Evolutionary conservation across 2,888 invertebrate species (phyloP).

Genomic region (Priocnemis perturbator): DNA sequence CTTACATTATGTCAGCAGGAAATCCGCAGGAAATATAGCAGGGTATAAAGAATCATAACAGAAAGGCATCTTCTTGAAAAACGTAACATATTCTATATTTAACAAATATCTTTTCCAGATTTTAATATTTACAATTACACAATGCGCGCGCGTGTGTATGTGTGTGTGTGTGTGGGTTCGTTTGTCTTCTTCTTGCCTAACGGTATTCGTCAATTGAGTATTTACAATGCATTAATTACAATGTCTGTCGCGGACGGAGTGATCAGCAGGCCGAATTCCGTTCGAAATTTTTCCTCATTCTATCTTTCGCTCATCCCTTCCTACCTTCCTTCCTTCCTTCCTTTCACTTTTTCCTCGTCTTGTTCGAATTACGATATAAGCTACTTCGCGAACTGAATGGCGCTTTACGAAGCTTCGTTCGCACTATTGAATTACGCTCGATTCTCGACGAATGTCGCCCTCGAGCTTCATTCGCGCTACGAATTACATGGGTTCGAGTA

Average conservation of each 20-base stretch:
- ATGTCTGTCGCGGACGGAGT: conserved; percentile 60
- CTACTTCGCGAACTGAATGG: conserved; percentile 5
- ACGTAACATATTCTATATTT: conserved; percentile 69
- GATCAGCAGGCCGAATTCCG: conserved; percentile 64
- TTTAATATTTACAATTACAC: conserved; percentile 58
- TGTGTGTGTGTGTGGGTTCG: background rate
- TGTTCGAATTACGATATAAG: background rate
- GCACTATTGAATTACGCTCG: conserved; percentile 16
- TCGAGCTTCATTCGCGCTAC: conserved; percentile 18
- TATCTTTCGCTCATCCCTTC: background rate
- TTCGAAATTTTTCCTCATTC: conserved; percentile 22
- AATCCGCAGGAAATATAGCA: no score
- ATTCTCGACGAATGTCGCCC: background rate
- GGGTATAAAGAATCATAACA: conserved; percentile 12
- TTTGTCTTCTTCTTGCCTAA: conserved; percentile 33
- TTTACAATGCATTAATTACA: conserved; percentile 69
- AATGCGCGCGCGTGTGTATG: conserved; percentile 42
- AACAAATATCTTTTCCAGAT: conserved; percentile 67
- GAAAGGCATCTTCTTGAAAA: conserved; percentile 59
- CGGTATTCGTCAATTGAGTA: conserved; percentile 54
- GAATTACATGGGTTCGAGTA: conserved; percentile 16
- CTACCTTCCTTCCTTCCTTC: no score
- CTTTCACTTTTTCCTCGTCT: background rate
- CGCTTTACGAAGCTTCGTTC: conserved; percentile 22
- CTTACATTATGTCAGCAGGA: no score